phyloP scores from a whole-genome alignment of 2,797 vertebrate species.

The Sebastes iracundus region DNA sequence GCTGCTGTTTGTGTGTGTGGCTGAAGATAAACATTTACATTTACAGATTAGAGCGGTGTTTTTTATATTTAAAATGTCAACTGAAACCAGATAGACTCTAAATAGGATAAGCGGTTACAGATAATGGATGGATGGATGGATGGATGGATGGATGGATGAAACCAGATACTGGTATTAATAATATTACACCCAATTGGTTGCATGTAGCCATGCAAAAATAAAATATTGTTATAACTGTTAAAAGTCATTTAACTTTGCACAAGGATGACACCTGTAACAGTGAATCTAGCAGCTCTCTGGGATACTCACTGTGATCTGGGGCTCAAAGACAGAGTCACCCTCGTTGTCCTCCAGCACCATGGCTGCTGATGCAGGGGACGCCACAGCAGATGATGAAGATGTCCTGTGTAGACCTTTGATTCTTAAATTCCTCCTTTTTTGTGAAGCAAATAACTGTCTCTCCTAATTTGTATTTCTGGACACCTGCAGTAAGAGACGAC shows the following conservation, averaged over 20 bases:
- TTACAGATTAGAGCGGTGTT: neutral
- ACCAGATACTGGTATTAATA: neutral
- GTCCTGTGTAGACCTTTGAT: neutral
- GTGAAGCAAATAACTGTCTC: neutral
- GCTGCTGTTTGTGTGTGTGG: neutral
- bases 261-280: neutral
- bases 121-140: too few species aligned
- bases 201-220: neutral
- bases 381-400: neutral
- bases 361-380: conserved; percentile 37
- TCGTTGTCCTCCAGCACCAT: conserved; percentile 81
- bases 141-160: neutral
- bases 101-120: too few species aligned
- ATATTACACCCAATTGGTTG: neutral
- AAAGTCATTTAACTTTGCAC: neutral
- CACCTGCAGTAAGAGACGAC: neutral
- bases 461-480: neutral
- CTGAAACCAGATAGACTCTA: neutral
- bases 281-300: neutral
- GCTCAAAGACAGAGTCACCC: conserved; percentile 72
- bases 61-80: neutral
- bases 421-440: neutral
- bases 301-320: conserved; percentile 78
- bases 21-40: neutral
- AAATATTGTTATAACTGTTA: neutral